Evolutionary conservation across 2,797 vertebrate species (phyloP).

Genomic region (Leptatherina wallacei): DNA sequence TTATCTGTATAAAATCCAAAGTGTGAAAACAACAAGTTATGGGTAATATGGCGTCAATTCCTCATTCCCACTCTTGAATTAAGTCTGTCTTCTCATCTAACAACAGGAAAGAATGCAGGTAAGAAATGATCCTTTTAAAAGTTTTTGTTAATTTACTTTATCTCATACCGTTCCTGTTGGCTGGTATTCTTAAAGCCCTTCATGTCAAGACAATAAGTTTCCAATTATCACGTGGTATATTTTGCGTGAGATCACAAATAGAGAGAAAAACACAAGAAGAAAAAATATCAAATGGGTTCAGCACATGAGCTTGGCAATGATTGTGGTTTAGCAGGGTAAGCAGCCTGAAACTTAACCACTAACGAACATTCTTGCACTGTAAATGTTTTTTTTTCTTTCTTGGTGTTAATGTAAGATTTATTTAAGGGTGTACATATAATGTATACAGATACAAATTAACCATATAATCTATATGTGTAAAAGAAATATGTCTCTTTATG

Average conservation of each 20-base stretch:
- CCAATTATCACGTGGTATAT: conserved; percentile 20
- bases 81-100: conserved; percentile 4
- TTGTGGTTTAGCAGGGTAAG: conserved; percentile 53
- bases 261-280: conserved; percentile 10
- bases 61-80: background rate
- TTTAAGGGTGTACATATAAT: conserved; percentile 81
- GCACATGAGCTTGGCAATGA: conserved; percentile 51
- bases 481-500: conserved; percentile 83
- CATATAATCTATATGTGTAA: conserved; percentile 86
- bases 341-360: conserved; percentile 53
- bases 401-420: conserved; percentile 81
- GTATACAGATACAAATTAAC: conserved; percentile 82
- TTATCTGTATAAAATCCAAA: conserved; percentile 6
- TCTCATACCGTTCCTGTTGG: background rate
- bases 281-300: conserved; percentile 31
- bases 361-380: conserved; percentile 77
- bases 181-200: background rate
- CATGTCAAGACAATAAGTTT: conserved; percentile 5
- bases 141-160: background rate
- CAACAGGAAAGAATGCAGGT: background rate
- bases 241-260: conserved; percentile 43
- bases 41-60: background rate
- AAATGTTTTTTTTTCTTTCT: conserved; percentile 78
- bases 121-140: background rate
- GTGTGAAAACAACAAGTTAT: background rate